Evolutionary conservation across 37 sponge, comb jelly and placozoan genomes (phyloP), one percentile per base, ranked within the genome.

Genomic region (Dysidea cf. avara): DNA sequence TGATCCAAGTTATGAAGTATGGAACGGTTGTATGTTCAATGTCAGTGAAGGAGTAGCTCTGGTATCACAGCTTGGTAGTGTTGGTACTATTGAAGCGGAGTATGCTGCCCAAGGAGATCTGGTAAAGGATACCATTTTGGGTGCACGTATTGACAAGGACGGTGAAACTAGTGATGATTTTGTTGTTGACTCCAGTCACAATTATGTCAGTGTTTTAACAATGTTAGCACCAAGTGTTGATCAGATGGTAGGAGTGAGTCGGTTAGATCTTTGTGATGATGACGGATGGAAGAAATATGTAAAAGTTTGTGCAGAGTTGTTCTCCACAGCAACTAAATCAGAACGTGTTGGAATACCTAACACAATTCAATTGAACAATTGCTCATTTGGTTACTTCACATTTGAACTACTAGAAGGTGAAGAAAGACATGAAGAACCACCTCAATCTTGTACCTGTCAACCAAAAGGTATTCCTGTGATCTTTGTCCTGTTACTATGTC

Each of bases 181-280:
- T 49, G 52, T 13, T n/a, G 22, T 57, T 11, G 7, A 21, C 14
- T 18, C 14, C 22, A 9, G 9, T 25, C n/a, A n/a, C n/a, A n/a
- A n/a, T n/a, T n/a, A n/a, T n/a, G n/a, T n/a, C n/a, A n/a, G n/a
- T n/a, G n/a, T 20, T 43, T 11, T 74, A 17, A 40, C 53, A 1
- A 50, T 74, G 53, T 33, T 47, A 31, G 61, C 62, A 21, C 62
- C 62, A 26, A 40, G 62, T 38, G 51, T 2, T 22, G 81, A 80
- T 32, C 61, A 69, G 32, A 71, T 71, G 74, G 70, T 81, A 22
- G 82, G 82, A 53, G 73, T 72, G n/a, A 72, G 73, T 53, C 53
- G 74, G 13, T 68, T 81, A 37, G 47, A 62, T 18, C 65, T 81
- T 33, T 81, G 82, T 61, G 65, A 58, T 3, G 39, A 33, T 5